Evolutionary conservation across 1,140 invertebrate genomes (phyloP).

Genomic region (Hesperophylax magnus): DNA sequence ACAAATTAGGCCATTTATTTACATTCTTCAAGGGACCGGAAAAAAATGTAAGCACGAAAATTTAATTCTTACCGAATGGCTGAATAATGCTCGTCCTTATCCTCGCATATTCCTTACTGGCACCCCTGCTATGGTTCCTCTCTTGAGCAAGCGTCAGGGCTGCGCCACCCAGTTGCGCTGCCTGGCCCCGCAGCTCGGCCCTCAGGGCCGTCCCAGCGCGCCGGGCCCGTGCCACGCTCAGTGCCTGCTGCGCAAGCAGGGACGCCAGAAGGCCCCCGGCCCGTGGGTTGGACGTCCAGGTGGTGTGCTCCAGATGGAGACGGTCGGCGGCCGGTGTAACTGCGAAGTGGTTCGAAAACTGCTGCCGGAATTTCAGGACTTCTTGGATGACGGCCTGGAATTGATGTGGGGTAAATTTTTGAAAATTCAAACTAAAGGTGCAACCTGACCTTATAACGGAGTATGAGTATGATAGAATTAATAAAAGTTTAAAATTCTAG

Average conservation of each 20-base stretch:
- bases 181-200: conserved; percentile 78
- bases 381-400: conserved; percentile 71
- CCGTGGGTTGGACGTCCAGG: conserved; percentile 77
- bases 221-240: conserved; percentile 35
- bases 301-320: conserved; percentile 72
- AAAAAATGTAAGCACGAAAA: too few relatives aligned
- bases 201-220: conserved; percentile 58
- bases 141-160: conserved; percentile 83
- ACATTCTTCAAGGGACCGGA: too few relatives aligned
- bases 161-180: conserved; percentile 81
- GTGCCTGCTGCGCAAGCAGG: conserved; percentile 66
- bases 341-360: conserved; percentile 69
- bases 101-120: conserved; percentile 43
- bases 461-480: too few relatives aligned
- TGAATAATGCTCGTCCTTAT: conserved; percentile 74
- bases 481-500: too few relatives aligned
- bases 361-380: conserved; percentile 74
- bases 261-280: conserved; percentile 68
- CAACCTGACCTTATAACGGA: too few relatives aligned
- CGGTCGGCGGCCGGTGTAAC: conserved; percentile 61
- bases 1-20: too few relatives aligned
- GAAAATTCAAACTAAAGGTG: too few relatives aligned
- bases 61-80: conserved; percentile 66
- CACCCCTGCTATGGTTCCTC: conserved; percentile 62
- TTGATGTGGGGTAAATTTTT: too few relatives aligned